A percentile compares a stretch with the other conserved stretches of the same genome.
Conservation (phyloP, 2,888 invertebrate species). For the Elegia similella region DNA sequence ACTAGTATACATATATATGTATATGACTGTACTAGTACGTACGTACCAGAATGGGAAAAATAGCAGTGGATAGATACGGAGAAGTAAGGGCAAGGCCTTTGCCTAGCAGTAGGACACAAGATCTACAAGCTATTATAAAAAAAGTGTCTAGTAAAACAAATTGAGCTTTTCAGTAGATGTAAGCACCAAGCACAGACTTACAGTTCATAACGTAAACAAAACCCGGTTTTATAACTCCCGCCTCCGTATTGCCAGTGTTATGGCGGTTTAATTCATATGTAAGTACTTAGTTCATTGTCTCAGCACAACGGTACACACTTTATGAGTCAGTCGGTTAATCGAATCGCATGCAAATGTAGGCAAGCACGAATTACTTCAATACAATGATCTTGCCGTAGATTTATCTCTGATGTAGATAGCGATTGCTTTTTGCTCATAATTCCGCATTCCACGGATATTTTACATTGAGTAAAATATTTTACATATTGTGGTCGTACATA, state of each 20-base stretch:
- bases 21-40: too few species aligned
- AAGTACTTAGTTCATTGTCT: neutral
- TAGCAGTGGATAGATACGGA: too few species aligned
- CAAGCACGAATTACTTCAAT: neutral
- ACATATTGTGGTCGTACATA: too few species aligned
- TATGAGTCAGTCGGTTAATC: slow-evolving; percentile 9
- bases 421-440: neutral
- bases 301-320: slow-evolving; percentile 1
- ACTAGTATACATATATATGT: too few species aligned
- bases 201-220: too few species aligned
- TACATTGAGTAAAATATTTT: neutral
- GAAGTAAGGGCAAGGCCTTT: too few species aligned
- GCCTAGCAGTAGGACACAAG: too few species aligned
- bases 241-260: neutral
- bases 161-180: too few species aligned
- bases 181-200: too few species aligned
- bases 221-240: neutral
- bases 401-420: neutral
- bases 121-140: too few species aligned
- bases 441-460: neutral
- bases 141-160: too few species aligned
- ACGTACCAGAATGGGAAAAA: too few species aligned
- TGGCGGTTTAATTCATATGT: neutral
- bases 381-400: neutral
- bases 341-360: neutral